These are phyloP conservation scores for Halocynthia roretzi DNA, from an alignment of 23 tunicate species.

Conservation along the genomic window DNA sequence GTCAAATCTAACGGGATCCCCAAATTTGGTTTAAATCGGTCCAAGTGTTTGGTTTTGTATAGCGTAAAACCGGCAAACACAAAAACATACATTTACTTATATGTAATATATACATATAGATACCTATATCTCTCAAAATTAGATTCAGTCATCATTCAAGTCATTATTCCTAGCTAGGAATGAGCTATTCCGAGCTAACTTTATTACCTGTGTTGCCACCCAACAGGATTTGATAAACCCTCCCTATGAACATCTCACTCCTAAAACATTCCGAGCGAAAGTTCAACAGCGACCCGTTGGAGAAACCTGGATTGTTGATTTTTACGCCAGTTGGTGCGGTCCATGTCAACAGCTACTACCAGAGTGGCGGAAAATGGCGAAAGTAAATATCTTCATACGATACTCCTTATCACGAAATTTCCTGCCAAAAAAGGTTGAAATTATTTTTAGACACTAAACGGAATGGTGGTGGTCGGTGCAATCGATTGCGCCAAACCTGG, in stretches of 20 bases:
- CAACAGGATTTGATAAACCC: conserved; percentile 82
- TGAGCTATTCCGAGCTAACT: too few relatives aligned
- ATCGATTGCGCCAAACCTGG: conserved; percentile 72
- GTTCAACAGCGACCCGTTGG: conserved; percentile 71
- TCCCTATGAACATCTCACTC: conserved; percentile 55
- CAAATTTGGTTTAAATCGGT: too few relatives aligned
- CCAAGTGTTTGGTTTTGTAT: too few relatives aligned
- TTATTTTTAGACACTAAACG: conserved; percentile 42
- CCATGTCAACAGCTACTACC: conserved; percentile 82
- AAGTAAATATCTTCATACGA: conserved; percentile 24
- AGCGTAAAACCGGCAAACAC: too few relatives aligned
- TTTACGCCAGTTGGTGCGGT: conserved; percentile 92
- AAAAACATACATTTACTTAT: too few relatives aligned
- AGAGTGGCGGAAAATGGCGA: conserved; percentile 79
- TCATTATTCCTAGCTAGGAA: too few relatives aligned
- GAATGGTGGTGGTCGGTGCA: conserved; percentile 75
- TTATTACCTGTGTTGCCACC: too few relatives aligned
- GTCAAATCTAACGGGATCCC: too few relatives aligned
- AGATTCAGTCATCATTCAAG: too few relatives aligned
- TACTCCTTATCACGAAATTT: background rate
- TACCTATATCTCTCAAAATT: too few relatives aligned
- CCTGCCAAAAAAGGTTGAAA: background rate
- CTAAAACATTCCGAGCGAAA: conserved; percentile 40
- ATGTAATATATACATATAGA: too few relatives aligned
- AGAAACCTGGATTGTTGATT: conserved; percentile 90